phyloP scores from a whole-genome alignment of 2,113 vertebrate genomes.

The Xenopus laevis region DNA sequence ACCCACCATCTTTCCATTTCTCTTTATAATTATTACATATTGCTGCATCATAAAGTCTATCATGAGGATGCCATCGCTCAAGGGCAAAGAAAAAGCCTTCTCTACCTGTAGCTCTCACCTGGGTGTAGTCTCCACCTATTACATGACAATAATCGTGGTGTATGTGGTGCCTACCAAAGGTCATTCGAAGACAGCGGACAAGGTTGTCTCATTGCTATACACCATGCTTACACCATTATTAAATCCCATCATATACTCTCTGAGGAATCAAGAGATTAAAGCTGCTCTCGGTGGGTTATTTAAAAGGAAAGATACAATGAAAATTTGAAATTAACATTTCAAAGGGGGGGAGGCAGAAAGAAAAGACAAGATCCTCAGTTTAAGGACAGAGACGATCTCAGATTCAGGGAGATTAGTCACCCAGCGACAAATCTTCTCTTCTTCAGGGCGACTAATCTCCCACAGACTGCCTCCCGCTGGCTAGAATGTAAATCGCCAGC shows the following conservation, averaged over 20 bases:
- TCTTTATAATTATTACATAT: conserved; percentile 27
- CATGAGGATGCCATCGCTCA: not conserved
- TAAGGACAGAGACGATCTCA: too few species aligned
- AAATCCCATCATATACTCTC: conserved; percentile 48
- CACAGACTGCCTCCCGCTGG: too few species aligned
- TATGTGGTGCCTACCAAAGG: conserved; percentile 30
- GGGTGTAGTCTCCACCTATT: conserved; percentile 44
- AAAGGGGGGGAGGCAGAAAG: too few species aligned
- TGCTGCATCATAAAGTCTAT: conserved; percentile 2
- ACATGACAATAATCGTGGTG: conserved; percentile 49
- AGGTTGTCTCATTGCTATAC: conserved; percentile 48
- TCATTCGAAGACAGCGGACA: conserved; percentile 38
- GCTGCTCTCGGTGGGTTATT: not conserved
- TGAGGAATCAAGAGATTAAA: conserved; percentile 48
- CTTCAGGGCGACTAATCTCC: too few species aligned
- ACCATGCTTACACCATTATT: conserved; percentile 49
- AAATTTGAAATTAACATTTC: too few species aligned
- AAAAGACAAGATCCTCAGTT: too few species aligned
- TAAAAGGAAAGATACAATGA: too few species aligned
- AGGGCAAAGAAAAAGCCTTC: conserved; percentile 20
- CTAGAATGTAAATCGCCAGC: too few species aligned
- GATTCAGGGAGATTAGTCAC: too few species aligned
- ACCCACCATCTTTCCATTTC: not conserved
- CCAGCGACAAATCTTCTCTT: too few species aligned
- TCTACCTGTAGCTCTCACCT: conserved; percentile 40